Evolutionary conservation across 1,140 invertebrate species (phyloP), one percentile per base, ranked within the genome.

Genomic region (Argopecten irradians): DNA sequence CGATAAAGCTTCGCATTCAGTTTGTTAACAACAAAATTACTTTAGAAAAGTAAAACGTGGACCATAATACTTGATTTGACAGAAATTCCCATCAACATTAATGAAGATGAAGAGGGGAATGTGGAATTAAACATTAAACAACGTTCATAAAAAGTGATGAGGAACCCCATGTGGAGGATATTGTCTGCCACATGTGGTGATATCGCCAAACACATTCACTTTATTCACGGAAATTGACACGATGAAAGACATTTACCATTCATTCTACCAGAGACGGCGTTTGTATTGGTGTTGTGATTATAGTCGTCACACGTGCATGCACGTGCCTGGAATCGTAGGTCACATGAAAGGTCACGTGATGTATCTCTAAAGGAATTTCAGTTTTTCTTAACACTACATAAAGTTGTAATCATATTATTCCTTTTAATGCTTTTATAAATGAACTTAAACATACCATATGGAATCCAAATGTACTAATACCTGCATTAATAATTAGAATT

Each of bases 141-240:
- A 71, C 55, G 55, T 71, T 71, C 22, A 71, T 28, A 16, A 71
- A 71, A 28, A 71, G 55, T 28, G 55, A 71, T 71, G 55, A 71
- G 55, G 55, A 71, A 71, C 55, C 55, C 7, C 55, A 71, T 71
- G 55, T 28, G n/a, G 55, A 71, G 22, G 55, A 28, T 71, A 71
- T 71, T n/a, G 55, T n/a, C 1, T 22, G 28, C 55, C 55, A 71
- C 55, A 71, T 71, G 55, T 71, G 55, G 55, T 16, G 55, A n/a
- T 71, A 28, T 5, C n/a, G 55, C 28, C 55, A 71, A 71, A 71
- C n/a, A 16, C 28, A 7, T 71, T 71, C 55, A 28, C 55, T 71
- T 71, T 71, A 71, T 71, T 71, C n/a, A 28, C 55, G 55, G 55
- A 71, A 71, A 71, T 71, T n/a, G 55, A 71, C 55, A 71, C 55